Evolutionary conservation across 2,888 invertebrate species (phyloP).

Genomic region (Conomelus anceps): DNA sequence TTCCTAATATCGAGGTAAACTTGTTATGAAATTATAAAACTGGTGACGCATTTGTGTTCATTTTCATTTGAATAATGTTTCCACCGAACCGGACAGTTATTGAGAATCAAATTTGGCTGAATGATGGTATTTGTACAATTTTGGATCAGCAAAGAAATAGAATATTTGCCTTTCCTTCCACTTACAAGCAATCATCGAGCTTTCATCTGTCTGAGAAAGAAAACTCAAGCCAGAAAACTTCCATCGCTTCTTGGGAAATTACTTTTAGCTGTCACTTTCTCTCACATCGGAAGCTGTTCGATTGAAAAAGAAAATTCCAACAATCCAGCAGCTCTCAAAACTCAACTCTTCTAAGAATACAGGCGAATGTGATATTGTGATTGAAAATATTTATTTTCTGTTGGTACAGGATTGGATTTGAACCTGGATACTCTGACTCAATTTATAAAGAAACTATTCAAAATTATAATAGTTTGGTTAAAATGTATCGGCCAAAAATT

Average conservation of each 20-base stretch:
- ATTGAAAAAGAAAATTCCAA: background rate
- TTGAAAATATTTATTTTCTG: background rate
- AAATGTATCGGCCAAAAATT: too few species aligned
- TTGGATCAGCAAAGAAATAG: background rate
- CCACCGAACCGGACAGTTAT: background rate
- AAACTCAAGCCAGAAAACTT: background rate
- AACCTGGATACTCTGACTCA: too few species aligned
- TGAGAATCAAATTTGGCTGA: background rate
- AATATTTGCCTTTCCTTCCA: background rate
- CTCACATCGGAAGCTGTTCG: background rate
- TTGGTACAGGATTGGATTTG: background rate
- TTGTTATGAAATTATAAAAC: background rate
- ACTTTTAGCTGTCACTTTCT: background rate
- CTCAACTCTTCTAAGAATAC: background rate
- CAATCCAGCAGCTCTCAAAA: background rate
- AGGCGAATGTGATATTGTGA: background rate
- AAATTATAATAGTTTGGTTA: too few species aligned
- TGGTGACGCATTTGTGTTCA: background rate
- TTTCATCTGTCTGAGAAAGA: background rate
- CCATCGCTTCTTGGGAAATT: background rate
- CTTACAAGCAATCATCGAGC: background rate
- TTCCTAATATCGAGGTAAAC: background rate
- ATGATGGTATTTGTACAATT: background rate
- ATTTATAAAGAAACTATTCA: too few species aligned
- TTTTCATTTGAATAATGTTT: background rate